Conservation (phyloP, 2,888 invertebrate species). For the Aelia acuminata region DNA sequence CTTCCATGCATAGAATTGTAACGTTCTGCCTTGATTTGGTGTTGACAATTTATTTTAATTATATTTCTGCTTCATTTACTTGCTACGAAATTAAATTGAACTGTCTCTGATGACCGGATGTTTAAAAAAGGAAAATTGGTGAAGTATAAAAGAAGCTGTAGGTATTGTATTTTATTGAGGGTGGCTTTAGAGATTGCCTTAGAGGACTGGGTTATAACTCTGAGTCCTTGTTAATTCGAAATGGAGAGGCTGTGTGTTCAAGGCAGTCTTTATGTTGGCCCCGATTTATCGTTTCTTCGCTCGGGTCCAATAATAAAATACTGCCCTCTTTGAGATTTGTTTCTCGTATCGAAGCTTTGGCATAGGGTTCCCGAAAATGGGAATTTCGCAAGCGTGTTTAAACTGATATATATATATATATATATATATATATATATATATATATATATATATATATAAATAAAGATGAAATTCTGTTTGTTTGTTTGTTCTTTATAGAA, state of each 20-base stretch:
- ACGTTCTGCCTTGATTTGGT: not conserved
- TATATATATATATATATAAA: too few species aligned
- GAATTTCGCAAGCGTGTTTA: not conserved
- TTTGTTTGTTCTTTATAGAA: too few species aligned
- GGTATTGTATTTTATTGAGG: slow-evolving; percentile 30
- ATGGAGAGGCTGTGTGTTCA: slow-evolving; percentile 29
- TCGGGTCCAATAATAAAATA: slow-evolving; percentile 29
- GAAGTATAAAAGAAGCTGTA: slow-evolving; percentile 25
- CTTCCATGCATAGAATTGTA: not conserved
- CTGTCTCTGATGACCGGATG: slow-evolving; percentile 1
- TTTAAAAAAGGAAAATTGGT: not conserved
- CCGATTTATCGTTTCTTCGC: slow-evolving; percentile 22
- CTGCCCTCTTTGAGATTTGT: slow-evolving; percentile 9
- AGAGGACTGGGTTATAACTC: slow-evolving; percentile 29
- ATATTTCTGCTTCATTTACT: not conserved
- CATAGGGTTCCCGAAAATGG: not conserved
- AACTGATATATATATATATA: not conserved
- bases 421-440: too few species aligned
- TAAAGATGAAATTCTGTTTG: too few species aligned
- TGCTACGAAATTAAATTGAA: not conserved
- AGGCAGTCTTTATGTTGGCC: slow-evolving; percentile 47
- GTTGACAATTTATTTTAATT: not conserved
- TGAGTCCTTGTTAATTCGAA: slow-evolving; percentile 38
- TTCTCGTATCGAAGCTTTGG: not conserved
- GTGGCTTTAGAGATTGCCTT: slow-evolving; percentile 9